Percentiles rank a stretch among this genome's conserved stretches.
Evolutionary conservation across 2,113 vertebrate genomes (phyloP).

Genomic region (Clarias gariepinus): DNA sequence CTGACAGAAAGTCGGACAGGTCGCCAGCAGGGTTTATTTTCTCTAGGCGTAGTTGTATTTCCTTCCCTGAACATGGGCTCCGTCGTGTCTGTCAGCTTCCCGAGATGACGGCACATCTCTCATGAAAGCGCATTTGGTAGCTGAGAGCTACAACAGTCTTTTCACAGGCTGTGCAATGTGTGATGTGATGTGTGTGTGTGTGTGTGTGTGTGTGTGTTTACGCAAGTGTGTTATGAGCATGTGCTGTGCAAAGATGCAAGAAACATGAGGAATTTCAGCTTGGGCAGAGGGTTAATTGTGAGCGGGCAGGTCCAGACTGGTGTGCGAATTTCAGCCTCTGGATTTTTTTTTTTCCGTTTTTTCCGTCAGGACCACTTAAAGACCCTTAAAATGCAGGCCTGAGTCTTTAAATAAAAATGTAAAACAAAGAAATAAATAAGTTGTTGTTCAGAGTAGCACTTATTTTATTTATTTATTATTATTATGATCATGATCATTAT

Average conservation of each 20-base stretch:
- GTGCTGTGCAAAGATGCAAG: slow-evolving; percentile 42
- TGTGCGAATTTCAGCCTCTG: slow-evolving; percentile 58
- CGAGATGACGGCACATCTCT: slow-evolving; percentile 22
- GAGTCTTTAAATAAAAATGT: not conserved
- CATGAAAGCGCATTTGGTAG: slow-evolving; percentile 38
- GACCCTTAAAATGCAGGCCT: not conserved
- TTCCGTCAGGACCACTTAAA: slow-evolving; percentile 56
- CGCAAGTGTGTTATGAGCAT: not conserved
- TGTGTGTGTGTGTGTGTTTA: not conserved
- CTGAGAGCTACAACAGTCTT: slow-evolving; percentile 33
- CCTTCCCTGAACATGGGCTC: slow-evolving; percentile 19
- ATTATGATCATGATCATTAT: no score
- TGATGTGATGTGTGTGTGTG: slow-evolving; percentile 3
- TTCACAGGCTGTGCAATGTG: slow-evolving; percentile 31
- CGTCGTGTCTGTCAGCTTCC: slow-evolving; percentile 27
- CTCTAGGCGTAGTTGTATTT: slow-evolving; percentile 16
- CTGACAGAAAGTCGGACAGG: not conserved
- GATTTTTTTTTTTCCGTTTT: slow-evolving; percentile 31
- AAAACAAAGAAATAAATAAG: not conserved
- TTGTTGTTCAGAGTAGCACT: not conserved
- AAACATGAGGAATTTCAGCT: slow-evolving; percentile 63
- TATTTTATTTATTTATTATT: no score
- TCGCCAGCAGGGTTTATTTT: slow-evolving; percentile 28
- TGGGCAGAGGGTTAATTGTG: slow-evolving; percentile 67
- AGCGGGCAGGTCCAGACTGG: slow-evolving; percentile 66